Conservation (phyloP, 1,140 invertebrate species). For the Drosophila elegans region DNA sequence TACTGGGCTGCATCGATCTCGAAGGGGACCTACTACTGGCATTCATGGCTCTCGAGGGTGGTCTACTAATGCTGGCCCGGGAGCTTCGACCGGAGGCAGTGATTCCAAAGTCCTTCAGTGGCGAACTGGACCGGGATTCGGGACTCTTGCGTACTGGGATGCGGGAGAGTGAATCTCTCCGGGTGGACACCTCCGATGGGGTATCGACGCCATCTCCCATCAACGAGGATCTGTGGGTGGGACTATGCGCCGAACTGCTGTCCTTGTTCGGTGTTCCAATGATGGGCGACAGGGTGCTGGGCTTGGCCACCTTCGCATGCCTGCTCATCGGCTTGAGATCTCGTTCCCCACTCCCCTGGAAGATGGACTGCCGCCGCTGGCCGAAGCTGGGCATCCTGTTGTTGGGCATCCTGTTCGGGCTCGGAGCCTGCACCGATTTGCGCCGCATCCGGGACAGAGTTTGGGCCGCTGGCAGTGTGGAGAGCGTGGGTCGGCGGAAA, state of each 20-base stretch:
- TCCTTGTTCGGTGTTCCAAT: constrained; percentile 84
- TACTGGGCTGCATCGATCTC: constrained; percentile 38
- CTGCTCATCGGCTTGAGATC: constrained; percentile 20
- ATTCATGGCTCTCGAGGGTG: constrained; percentile 44
- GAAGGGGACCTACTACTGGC: constrained; percentile 70
- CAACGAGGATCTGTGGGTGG: constrained; percentile 49
- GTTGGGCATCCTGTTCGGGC: constrained; percentile 17
- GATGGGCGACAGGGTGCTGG: constrained; percentile 79
- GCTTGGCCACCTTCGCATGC: constrained; percentile 74
- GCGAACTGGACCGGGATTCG: constrained; percentile 68
- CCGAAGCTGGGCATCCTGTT: constrained; percentile 31
- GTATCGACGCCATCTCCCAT: constrained; percentile 24
- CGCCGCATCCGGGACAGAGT: constrained; percentile 48
- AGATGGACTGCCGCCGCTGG: constrained; percentile 47
- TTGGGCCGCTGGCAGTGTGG: constrained; percentile 62
- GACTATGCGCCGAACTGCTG: constrained; percentile 69
- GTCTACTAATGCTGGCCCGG: constrained; percentile 56
- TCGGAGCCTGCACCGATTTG: constrained; percentile 55
- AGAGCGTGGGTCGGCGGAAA: constrained; percentile 67
- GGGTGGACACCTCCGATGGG: constrained; percentile 61
- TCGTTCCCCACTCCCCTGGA: constrained; percentile 24
- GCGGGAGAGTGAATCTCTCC: constrained; percentile 71
- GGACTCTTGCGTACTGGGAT: constrained; percentile 70
- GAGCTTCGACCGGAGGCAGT: constrained; percentile 49
- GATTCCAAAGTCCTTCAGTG: constrained; percentile 32